Evolutionary conservation across 2,113 vertebrate species (phyloP), one percentile per base, ranked within the genome.

Genomic region (Nansenia antarctica): DNA sequence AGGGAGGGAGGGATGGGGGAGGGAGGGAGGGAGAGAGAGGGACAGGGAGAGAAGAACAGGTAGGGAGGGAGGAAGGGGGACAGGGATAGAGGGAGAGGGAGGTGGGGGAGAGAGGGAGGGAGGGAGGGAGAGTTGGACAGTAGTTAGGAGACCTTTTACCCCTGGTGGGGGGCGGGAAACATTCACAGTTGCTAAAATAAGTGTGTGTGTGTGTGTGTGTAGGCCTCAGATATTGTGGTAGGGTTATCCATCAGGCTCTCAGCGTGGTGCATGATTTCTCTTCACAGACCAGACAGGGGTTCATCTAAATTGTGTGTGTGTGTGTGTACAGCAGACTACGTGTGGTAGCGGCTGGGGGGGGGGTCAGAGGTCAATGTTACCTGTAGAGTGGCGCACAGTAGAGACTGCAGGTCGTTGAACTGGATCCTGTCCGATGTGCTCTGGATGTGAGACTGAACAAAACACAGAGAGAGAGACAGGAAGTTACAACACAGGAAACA

Each of bases 341-440:
- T 47, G 3, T 47, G 12, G 15, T 47, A 47, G 15, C 42, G n/a
- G 42, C 3, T n/a, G 8, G 42, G 4, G 11, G 11, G 24, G n/a
- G 24, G 24, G 24, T 1, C 14, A n/a, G 27, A 20, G 24, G 52
- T 11, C 11, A 12, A 12, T 29, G 9, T 85, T 80, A 99, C 98
- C 95, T 99, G 98, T 9, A 99, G 93, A 22, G 98, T 99, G 65
- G 98, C 98, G 1, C 98, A 99, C 2, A 99, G 94, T 6, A 98
- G 90, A 9, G 97, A 99, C 90, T 99, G 98, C 61, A 99, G 94
- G 82, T 99, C 98, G 31, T 99, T 99, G 88, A 98, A 99, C 89
- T 99, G 97, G 92, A 99, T 98, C 66, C 98, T 91, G 88, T 99
- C 98, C 0, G 97, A 98, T 3, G 97, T 99, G 88, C 97, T 99